Base-by-base conservation (phyloP, 2,888 invertebrate genomes). In the Rhagonycha fulva region DNA sequence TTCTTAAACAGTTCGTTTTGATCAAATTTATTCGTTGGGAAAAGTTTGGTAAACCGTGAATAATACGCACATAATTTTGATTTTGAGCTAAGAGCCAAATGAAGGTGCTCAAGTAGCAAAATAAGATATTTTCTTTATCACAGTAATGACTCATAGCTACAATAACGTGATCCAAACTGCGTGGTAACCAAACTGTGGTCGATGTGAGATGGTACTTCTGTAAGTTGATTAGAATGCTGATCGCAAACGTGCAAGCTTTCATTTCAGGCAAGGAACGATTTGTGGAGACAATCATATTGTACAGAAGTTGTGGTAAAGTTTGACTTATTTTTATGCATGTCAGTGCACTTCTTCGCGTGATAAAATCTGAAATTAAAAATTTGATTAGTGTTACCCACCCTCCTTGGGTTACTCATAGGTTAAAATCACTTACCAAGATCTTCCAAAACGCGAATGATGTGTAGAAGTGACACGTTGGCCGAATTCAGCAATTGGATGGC, bases 81-180 rank as follows among this genome's bases (percentile, higher is more conserved):
- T 90, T 90, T 82, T 91, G 91, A 0, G 90, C 88, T 84, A 93
- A 93, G 11, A 93, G 87, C 93, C 93, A 94, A 62, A 94, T 85
- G 32, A 93, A 89, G 0, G 94, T 93, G 70, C 91, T 91, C 28
- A 94, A 85, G 24, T 91, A 90, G 80, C 92, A 91, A 82, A 93
- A 93, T 71, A 93, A 86, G 66, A 89, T 89, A 5, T 89, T 89
- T 82, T 94, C 93, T 82, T 91, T 93, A 82, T 91, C 92, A 83
- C 92, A 93, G 88, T 91, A 93, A 73, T 93, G 90, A 85, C 90
- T 87, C 89, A 94, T 89, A 84, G 92, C 90, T 82, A 91, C 92
- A 62, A 94, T 86, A 68, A 94, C 88, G 1, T 90, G 89, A 26
- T 91, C 88, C 19, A 94, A 89, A 70, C 91, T 89, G 60, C 91